Percentiles rank a stretch among this genome's conserved stretches.
phyloP scores from a whole-genome alignment of 2,113 vertebrate genomes.

The Limnothrissa miodon region DNA sequence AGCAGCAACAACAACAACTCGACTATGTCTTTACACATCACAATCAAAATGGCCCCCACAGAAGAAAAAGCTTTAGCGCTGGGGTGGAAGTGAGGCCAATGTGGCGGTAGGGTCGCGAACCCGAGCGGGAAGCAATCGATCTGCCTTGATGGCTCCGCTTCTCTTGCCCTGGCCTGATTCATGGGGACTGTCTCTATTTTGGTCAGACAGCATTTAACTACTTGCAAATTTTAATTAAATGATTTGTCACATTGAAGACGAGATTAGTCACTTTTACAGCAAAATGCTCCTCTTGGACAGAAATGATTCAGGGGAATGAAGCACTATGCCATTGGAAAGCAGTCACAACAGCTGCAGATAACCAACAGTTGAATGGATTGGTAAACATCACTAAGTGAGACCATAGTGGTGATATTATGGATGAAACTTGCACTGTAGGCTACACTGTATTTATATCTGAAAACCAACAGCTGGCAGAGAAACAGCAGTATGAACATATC shows the following conservation, averaged over 20 bases:
- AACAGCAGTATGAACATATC: too few species aligned
- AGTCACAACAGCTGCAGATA: slow-evolving; percentile 1
- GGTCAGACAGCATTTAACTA: slow-evolving; percentile 66
- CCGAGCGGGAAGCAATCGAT: slow-evolving; percentile 45
- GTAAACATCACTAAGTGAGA: neutral
- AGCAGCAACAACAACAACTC: neutral
- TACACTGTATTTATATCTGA: neutral
- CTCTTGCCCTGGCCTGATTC: slow-evolving; percentile 56
- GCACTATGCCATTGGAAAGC: neutral
- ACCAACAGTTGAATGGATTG: neutral
- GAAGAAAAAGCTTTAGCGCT: slow-evolving; percentile 15
- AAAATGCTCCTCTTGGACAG: slow-evolving; percentile 61
- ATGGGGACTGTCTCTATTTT: slow-evolving; percentile 56
- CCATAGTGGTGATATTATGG: neutral
- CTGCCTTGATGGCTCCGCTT: slow-evolving; percentile 44
- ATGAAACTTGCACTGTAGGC: neutral
- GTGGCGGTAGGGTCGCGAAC: neutral
- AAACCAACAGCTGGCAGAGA: too few species aligned
- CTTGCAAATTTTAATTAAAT: slow-evolving; percentile 69
- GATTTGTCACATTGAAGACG: slow-evolving; percentile 70
- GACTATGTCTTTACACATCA: neutral
- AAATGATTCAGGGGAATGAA: neutral
- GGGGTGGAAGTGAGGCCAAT: neutral
- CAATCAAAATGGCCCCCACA: slow-evolving; percentile 23
- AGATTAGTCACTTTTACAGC: slow-evolving; percentile 62